A percentile compares a stretch with the other conserved stretches of the same genome.
Evolutionary conservation across 2,113 vertebrate genomes (phyloP).

Genomic region (Origma solitaria): DNA sequence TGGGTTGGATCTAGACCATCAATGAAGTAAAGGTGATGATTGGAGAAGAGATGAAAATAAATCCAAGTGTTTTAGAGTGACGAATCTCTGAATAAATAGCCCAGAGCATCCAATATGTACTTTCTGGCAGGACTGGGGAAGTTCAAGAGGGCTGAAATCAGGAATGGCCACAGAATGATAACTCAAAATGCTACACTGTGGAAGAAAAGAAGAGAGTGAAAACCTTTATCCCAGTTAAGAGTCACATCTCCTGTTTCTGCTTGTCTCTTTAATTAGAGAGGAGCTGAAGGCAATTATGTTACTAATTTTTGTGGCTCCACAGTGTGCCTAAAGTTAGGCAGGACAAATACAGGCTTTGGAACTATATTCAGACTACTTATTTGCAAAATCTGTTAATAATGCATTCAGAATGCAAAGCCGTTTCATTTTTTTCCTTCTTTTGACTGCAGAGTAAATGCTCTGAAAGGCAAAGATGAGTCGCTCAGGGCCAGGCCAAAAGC

Average conservation of each 20-base stretch:
- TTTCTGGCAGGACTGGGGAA: background rate
- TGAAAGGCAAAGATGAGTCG: background rate
- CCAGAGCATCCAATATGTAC: background rate
- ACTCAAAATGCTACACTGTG: background rate
- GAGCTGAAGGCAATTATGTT: background rate
- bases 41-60: background rate
- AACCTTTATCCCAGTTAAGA: background rate
- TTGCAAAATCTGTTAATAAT: background rate
- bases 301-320: background rate
- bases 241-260: background rate
- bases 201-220: background rate
- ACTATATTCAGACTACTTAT: background rate
- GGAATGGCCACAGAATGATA: background rate
- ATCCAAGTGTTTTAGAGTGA: background rate
- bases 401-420: background rate
- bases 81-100: background rate
- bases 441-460: background rate
- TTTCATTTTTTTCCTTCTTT: background rate
- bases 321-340: background rate
- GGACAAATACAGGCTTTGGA: background rate
- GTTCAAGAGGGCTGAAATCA: background rate
- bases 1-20: background rate
- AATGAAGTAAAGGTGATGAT: background rate
- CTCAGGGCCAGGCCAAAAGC: background rate
- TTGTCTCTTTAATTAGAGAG: background rate